Conservation (phyloP, 1,140 invertebrate species). For the Nixonia krombeini region DNA sequence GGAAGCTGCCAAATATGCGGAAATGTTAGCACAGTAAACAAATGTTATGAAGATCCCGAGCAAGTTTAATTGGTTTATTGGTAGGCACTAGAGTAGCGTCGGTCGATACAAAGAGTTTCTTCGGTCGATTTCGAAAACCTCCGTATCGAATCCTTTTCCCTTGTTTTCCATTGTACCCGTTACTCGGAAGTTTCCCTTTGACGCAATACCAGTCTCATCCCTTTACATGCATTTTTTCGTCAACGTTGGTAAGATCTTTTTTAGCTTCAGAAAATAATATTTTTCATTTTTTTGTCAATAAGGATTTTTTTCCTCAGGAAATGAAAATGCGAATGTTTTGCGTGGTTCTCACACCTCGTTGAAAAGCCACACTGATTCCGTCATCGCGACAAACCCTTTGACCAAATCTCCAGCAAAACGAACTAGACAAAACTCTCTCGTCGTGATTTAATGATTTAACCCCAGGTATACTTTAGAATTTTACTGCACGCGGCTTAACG, state of each 20-base stretch:
- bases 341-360: neutral
- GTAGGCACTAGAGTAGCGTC: slow-evolving; percentile 44
- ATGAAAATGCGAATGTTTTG: no score
- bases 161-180: neutral
- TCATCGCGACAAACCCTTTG: slow-evolving; percentile 18
- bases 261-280: no score
- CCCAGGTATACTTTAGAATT: slow-evolving; percentile 57
- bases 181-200: slow-evolving; percentile 1
- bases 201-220: neutral
- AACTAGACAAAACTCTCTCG: slow-evolving; percentile 32
- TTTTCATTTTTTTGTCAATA: no score
- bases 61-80: slow-evolving; percentile 63
- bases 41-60: slow-evolving; percentile 7
- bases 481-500: slow-evolving; percentile 59
- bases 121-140: slow-evolving; percentile 24
- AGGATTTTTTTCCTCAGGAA: no score
- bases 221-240: no score
- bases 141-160: slow-evolving; percentile 23
- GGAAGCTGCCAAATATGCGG: slow-evolving; percentile 1
- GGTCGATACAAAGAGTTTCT: slow-evolving; percentile 43
- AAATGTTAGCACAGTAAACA: slow-evolving; percentile 6
- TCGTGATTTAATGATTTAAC: slow-evolving; percentile 61
- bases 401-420: slow-evolving; percentile 16
- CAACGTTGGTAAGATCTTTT: no score
- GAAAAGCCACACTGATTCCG: no score